Percentiles rank a stretch among this genome's conserved stretches.
phyloP scores from a whole-genome alignment of 2,113 vertebrate species.

The Aepyceros melampus region DNA sequence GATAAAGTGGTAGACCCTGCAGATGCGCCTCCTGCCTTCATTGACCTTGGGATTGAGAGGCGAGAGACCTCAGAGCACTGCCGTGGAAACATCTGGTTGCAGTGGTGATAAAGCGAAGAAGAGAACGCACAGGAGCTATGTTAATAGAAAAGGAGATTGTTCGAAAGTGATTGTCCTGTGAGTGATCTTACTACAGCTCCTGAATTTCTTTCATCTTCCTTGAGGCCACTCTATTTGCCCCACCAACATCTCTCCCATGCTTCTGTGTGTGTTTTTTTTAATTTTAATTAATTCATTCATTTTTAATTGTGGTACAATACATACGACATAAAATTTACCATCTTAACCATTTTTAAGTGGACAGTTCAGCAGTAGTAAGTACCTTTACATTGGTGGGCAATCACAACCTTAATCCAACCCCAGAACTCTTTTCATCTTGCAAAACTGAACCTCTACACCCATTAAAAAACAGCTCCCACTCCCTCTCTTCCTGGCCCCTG shows the following conservation, averaged over 20 bases:
- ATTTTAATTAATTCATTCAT: not conserved
- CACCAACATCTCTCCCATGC: not conserved
- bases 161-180: not conserved
- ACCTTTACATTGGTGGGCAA: not conserved
- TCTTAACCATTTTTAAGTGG: not conserved
- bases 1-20: not conserved
- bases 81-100: too few species aligned
- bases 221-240: not conserved
- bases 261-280: not conserved
- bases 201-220: not conserved
- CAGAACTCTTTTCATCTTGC: not conserved
- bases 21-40: not conserved
- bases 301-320: not conserved
- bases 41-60: not conserved
- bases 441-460: not conserved
- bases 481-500: not conserved
- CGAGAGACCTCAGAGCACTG: not conserved
- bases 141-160: not conserved
- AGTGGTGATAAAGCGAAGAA: not conserved
- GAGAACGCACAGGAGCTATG: not conserved
- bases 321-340: not conserved
- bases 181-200: not conserved
- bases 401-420: not conserved
- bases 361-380: not conserved
- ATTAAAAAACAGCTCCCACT: not conserved